Evolutionary conservation across 2,113 vertebrate genomes (phyloP).

Genomic region (Sarotherodon lohbergeri): DNA sequence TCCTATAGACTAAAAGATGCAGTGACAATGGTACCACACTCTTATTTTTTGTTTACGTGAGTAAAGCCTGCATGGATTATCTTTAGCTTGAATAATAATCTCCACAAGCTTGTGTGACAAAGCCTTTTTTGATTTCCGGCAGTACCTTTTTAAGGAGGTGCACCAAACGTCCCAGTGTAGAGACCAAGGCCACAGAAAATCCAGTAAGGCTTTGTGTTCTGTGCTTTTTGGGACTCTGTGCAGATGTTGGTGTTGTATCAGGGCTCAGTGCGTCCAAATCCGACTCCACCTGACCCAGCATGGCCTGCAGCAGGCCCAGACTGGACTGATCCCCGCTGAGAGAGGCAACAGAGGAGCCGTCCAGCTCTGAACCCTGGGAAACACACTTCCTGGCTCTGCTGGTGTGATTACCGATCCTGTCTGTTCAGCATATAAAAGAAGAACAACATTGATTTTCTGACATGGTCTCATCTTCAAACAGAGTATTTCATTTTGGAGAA

Average conservation of each 20-base stretch:
- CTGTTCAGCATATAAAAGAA: slow-evolving; percentile 12
- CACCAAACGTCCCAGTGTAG: slow-evolving; percentile 79
- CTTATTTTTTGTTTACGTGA: neutral
- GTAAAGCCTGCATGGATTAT: neutral
- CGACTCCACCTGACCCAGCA: slow-evolving; percentile 81
- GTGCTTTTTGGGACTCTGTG: slow-evolving; percentile 13
- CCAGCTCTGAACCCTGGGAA: slow-evolving; percentile 28
- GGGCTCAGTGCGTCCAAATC: slow-evolving; percentile 79
- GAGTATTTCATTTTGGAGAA: neutral
- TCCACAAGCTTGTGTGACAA: neutral
- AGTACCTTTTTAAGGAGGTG: slow-evolving; percentile 81
- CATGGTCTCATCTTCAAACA: neutral
- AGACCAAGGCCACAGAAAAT: slow-evolving; percentile 85
- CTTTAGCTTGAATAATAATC: neutral
- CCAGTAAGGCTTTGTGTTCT: slow-evolving; percentile 75
- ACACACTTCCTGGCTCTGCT: slow-evolving; percentile 29
- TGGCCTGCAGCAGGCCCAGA: slow-evolving; percentile 78
- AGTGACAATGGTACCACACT: neutral
- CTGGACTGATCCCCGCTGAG: slow-evolving; percentile 63
- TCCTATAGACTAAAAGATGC: neutral
- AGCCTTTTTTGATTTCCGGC: neutral
- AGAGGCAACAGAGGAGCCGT: slow-evolving; percentile 55
- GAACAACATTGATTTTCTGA: neutral
- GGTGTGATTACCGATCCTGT: neutral
- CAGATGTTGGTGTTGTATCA: slow-evolving; percentile 13